A percentile compares a stretch with the other conserved stretches of the same genome.
These are phyloP conservation scores for Lacerta bilineata DNA, from an alignment of 2,797 vertebrate genomes.

Conservation along the genomic window DNA sequence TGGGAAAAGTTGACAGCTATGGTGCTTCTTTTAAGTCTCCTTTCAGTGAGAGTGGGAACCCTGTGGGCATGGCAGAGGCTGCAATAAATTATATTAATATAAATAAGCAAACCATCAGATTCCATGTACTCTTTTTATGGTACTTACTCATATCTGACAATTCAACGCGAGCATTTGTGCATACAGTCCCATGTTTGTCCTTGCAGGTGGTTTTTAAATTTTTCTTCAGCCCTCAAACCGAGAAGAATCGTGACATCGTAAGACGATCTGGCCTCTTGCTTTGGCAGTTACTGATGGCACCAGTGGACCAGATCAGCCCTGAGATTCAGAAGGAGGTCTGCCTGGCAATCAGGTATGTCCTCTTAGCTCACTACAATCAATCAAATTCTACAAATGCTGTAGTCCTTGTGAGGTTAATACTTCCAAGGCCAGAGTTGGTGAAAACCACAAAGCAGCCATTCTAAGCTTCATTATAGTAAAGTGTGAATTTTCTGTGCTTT, in stretches of 20 bases:
- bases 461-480: neutral
- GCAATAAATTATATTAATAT: too few relatives aligned
- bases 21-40: too few relatives aligned
- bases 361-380: neutral
- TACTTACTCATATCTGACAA: neutral
- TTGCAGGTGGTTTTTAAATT: constrained; percentile 96
- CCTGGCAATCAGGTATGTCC: constrained; percentile 92
- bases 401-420: too few relatives aligned
- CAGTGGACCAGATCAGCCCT: constrained; percentile 92
- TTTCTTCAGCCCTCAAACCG: constrained; percentile 95
- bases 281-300: constrained; percentile 98
- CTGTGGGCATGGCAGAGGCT: too few relatives aligned
- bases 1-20: too few relatives aligned
- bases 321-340: constrained; percentile 98
- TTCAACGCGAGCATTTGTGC: neutral
- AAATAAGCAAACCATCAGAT: neutral
- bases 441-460: neutral
- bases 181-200: constrained; percentile 38
- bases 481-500: neutral
- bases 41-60: too few relatives aligned
- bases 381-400: neutral
- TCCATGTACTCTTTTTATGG: neutral
- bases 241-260: constrained; percentile 94
- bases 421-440: neutral
- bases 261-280: constrained; percentile 91